Evolutionary conservation across 2,113 vertebrate species (phyloP), one percentile per base, ranked within the genome.

Genomic region (Neofelis nebulosa): DNA sequence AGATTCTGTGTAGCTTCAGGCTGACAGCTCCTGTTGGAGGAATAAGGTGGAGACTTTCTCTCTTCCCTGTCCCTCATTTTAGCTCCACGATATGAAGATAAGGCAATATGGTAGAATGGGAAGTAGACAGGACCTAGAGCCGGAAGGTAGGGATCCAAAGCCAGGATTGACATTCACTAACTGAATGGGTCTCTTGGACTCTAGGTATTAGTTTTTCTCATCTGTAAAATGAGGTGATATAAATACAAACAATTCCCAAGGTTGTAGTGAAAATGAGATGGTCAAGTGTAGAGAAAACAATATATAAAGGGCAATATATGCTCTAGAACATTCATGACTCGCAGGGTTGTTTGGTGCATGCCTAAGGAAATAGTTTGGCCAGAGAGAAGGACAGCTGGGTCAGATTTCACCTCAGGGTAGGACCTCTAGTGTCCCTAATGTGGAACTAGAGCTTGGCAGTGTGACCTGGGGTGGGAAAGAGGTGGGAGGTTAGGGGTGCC

Each of bases 271-370:
- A 57, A 71, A 1, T n/a, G 29, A 29, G 68, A 33, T 41, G 66
- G 68, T 25, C 63, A 66, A 23, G 50, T 18, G 45, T 29, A 11
- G 0, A 1, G 76, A 50, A 68, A n/a, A 90, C 18, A 66, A 8
- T 52, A 5, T 2, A 15, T 65, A 50, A 81, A 82, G 66, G 73
- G 15, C 36, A 31, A 2, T 7, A 1, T 21, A 48, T 7, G 31
- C 48, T 13, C 63, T 5, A 13, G 19, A 5, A 27, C 0, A 0
- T 27, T 38, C 5, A 2, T 11, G 31, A 13, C 19, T 33, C 1
- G 10, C 23, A 45, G 13, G 4, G 1, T 41, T 73, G 85, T 73
- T 71, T 66, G 50, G 19, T 14, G 1, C 7, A 1, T 0, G 4
- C 3, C 7, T n/a, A 68, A 92, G n/a, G 69, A 93, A 57, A 27